These are phyloP conservation scores for Scrobipalpa costella DNA, from an alignment of 2,888 invertebrate genomes.

Conservation along the genomic window DNA sequence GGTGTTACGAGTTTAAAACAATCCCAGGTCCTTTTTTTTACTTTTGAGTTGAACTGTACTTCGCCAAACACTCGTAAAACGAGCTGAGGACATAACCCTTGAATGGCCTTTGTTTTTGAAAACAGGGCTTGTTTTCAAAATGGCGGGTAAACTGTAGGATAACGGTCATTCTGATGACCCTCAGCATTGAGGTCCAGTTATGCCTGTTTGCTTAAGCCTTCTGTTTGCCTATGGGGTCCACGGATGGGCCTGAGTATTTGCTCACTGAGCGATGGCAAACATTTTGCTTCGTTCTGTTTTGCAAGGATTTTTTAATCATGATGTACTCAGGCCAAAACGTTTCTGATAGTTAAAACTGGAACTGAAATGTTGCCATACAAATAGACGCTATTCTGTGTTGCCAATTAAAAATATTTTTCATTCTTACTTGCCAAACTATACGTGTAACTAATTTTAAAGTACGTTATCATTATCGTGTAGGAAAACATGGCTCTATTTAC, in stretches of 20 bases:
- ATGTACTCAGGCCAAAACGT: neutral
- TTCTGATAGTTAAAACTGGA: neutral
- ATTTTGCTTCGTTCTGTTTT: neutral
- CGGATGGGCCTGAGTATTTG: conserved; percentile 5
- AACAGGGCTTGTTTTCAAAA: conserved; percentile 26
- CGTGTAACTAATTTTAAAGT: too few relatives aligned
- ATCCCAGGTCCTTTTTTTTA: too few relatives aligned
- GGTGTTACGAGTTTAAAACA: conserved; percentile 30
- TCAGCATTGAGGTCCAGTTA: conserved; percentile 15
- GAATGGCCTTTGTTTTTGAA: conserved; percentile 3
- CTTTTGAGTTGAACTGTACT: too few relatives aligned
- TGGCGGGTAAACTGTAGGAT: conserved; percentile 21
- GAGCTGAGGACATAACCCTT: conserved; percentile 9
- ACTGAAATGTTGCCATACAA: too few relatives aligned
- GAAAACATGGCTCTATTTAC: too few relatives aligned
- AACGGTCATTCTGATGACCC: conserved; percentile 20
- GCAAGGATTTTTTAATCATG: neutral
- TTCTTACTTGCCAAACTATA: too few relatives aligned
- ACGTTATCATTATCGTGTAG: too few relatives aligned
- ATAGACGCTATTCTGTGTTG: too few relatives aligned
- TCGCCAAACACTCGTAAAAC: conserved; percentile 28
- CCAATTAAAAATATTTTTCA: too few relatives aligned
- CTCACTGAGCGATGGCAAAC: neutral
- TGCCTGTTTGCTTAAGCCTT: conserved; percentile 17
- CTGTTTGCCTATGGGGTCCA: conserved; percentile 15